phyloP scores from a whole-genome alignment of 2,113 vertebrate genomes.

The Lethenteron reissneri region DNA sequence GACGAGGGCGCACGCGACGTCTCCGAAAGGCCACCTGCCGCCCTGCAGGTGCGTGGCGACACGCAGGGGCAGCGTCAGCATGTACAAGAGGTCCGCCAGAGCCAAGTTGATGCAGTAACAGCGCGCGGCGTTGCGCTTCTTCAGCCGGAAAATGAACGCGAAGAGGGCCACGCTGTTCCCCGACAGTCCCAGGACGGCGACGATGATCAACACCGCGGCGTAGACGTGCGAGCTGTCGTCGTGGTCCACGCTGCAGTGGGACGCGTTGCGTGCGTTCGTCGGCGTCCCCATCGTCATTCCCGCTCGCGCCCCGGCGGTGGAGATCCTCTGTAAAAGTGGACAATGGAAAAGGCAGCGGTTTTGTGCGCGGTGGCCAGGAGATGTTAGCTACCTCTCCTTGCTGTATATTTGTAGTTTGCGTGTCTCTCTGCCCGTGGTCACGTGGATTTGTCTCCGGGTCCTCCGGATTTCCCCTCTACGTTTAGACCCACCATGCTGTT shows the following conservation, averaged over 20 bases:
- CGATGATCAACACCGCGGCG: slow-evolving; percentile 18
- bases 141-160: slow-evolving; percentile 40
- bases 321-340: too few relatives aligned
- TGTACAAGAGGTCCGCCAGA: slow-evolving; percentile 51
- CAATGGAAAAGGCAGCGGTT: too few relatives aligned
- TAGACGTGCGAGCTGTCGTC: slow-evolving; percentile 12
- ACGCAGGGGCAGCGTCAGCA: slow-evolving; percentile 42
- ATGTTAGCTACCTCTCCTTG: too few relatives aligned
- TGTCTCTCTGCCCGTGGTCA: neutral
- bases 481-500: too few relatives aligned
- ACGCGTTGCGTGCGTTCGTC: too few relatives aligned
- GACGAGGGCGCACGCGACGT: slow-evolving; percentile 36
- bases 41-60: slow-evolving; percentile 27
- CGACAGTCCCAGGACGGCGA: slow-evolving; percentile 39
- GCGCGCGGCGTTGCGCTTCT: slow-evolving; percentile 59
- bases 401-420: too few relatives aligned
- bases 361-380: too few relatives aligned
- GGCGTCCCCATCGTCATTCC: too few relatives aligned
- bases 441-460: too few relatives aligned
- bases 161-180: slow-evolving; percentile 56
- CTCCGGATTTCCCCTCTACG: too few relatives aligned
- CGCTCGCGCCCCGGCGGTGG: too few relatives aligned
- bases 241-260: neutral
- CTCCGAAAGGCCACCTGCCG: slow-evolving; percentile 30
- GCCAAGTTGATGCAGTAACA: slow-evolving; percentile 62